These are phyloP conservation scores for Amblyopsis hoosieri DNA, from an alignment of 2,797 vertebrate species.

Conservation along the genomic window DNA sequence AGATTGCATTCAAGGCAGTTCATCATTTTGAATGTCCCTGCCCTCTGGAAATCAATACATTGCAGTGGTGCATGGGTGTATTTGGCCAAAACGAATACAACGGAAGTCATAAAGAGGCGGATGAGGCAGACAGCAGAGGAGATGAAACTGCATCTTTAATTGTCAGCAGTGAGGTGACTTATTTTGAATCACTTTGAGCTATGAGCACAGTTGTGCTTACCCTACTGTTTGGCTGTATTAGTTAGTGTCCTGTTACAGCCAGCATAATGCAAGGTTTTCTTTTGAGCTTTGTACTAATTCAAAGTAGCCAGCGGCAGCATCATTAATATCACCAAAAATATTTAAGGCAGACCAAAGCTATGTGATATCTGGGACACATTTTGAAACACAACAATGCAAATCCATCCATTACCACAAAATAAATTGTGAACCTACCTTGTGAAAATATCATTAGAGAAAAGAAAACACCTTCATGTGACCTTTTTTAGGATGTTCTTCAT, in stretches of 20 bases:
- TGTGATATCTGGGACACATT: too few species aligned
- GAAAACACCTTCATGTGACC: neutral
- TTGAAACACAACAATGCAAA: too few species aligned
- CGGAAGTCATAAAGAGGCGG: constrained; percentile 21
- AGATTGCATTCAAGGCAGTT: constrained; percentile 26
- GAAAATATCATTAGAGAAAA: neutral
- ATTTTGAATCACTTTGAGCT: constrained; percentile 37
- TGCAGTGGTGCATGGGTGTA: constrained; percentile 29
- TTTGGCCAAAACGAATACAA: constrained; percentile 35
- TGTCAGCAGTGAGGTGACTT: constrained; percentile 23
- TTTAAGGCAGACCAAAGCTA: too few species aligned
- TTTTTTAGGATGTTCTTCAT: too few species aligned
- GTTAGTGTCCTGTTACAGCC: neutral
- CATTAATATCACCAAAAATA: neutral
- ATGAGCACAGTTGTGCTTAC: constrained; percentile 12
- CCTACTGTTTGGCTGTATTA: constrained; percentile 9
- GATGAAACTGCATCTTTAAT: constrained; percentile 13
- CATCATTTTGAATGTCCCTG: constrained; percentile 23
- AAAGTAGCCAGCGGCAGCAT: constrained; percentile 5
- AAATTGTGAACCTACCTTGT: constrained; percentile 6
- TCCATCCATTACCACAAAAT: neutral
- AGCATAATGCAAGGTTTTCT: neutral
- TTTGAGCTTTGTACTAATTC: neutral
- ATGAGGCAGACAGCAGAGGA: constrained; percentile 16
- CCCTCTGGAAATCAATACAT: constrained; percentile 37